These are phyloP conservation scores for Psylliodes chrysocephalus DNA, from an alignment of 2,888 invertebrate genomes.

Conservation along the genomic window DNA sequence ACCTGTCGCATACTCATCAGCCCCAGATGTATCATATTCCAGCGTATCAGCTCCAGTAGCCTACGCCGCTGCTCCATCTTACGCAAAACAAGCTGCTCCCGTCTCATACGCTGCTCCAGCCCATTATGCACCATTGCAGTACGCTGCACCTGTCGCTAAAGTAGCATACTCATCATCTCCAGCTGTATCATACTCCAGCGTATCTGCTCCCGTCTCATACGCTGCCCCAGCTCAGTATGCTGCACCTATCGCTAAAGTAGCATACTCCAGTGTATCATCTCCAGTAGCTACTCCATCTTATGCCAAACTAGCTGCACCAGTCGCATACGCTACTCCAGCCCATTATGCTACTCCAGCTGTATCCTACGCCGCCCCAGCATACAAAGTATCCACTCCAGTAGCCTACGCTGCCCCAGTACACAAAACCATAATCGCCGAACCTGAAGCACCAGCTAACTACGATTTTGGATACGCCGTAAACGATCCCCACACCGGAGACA, in stretches of 20 bases:
- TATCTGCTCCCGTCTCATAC: slow-evolving; percentile 44
- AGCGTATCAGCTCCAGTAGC: slow-evolving; percentile 45
- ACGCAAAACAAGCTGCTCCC: slow-evolving; percentile 45
- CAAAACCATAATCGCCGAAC: slow-evolving; percentile 47
- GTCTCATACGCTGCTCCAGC: slow-evolving; percentile 45
- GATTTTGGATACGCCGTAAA: slow-evolving; percentile 51
- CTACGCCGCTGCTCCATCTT: slow-evolving; percentile 43
- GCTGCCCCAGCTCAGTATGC: slow-evolving; percentile 18
- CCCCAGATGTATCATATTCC: slow-evolving; percentile 58
- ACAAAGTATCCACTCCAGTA: slow-evolving; percentile 43
- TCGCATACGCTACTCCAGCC: slow-evolving; percentile 44
- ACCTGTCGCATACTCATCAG: slow-evolving; percentile 39
- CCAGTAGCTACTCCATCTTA: slow-evolving; percentile 46
- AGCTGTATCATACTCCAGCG: too few relatives aligned
- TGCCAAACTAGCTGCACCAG: slow-evolving; percentile 45
- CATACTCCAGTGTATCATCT: slow-evolving; percentile 53
- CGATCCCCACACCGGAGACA: slow-evolving; percentile 64
- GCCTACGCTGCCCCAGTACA: too few relatives aligned
- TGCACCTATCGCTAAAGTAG: too few relatives aligned
- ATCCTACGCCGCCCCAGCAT: too few relatives aligned
- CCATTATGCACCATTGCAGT: not conserved
- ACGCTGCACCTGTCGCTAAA: not conserved
- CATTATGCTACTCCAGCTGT: too few relatives aligned
- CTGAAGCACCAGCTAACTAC: slow-evolving; percentile 49
- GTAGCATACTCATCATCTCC: too few relatives aligned